Percentiles rank a stretch among this genome's conserved stretches.
Conservation (phyloP, 2,888 invertebrate genomes). For the Orthosia gracilis region DNA sequence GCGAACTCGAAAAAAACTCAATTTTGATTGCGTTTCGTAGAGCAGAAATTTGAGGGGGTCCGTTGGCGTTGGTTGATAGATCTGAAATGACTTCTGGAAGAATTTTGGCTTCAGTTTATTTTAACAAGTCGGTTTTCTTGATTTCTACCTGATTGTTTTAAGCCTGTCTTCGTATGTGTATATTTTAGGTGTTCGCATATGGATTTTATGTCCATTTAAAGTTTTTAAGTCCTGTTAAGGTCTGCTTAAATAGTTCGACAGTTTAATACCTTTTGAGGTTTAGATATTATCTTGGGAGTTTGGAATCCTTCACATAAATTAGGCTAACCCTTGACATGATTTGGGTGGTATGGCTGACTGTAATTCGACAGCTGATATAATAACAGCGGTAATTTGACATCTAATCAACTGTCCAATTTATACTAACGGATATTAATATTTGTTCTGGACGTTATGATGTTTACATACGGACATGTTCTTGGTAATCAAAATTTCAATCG, state of each 20-base stretch:
- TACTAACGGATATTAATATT: slow-evolving; percentile 32
- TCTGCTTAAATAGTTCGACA: neutral
- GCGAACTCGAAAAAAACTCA: slow-evolving; percentile 48
- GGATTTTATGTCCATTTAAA: neutral
- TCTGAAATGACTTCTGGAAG: neutral
- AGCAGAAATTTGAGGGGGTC: slow-evolving; percentile 19
- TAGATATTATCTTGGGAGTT: neutral
- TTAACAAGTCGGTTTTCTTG: neutral
- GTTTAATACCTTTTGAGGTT: neutral
- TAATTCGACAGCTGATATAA: slow-evolving; percentile 60
- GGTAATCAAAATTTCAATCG: neutral
- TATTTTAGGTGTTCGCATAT: neutral
- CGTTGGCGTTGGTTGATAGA: slow-evolving; percentile 3
- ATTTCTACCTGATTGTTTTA: neutral
- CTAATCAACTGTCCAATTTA: slow-evolving; percentile 53
- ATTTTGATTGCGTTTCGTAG: slow-evolving; percentile 56
- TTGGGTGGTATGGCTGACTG: slow-evolving; percentile 23
- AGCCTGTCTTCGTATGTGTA: neutral
- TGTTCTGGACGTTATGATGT: neutral
- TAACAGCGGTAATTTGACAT: slow-evolving; percentile 48
- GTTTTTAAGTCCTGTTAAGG: neutral
- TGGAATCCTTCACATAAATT: slow-evolving; percentile 28
- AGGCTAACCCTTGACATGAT: slow-evolving; percentile 39
- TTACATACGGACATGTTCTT: neutral
- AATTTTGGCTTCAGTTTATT: neutral